Base-by-base conservation (phyloP, 1,140 invertebrate species). In the Penaeus japonicus region DNA sequence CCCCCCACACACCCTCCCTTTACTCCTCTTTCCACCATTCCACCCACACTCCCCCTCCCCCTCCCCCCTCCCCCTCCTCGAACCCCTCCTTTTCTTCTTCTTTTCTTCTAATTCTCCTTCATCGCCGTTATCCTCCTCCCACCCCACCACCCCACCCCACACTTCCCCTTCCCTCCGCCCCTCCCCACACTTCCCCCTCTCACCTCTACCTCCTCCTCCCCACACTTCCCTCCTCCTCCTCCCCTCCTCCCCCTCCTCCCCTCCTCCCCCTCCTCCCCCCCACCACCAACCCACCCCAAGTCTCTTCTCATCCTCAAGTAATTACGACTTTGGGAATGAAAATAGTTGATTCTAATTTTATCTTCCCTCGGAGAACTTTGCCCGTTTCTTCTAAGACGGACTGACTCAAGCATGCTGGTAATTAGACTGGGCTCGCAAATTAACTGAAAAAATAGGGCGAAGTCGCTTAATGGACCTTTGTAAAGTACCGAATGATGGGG, bases 381-480 rank as follows among this genome's bases (percentile, higher is more conserved):
- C 54, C 59, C 70, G 59, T 65, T 39, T 70, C n/a, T 70, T 84
- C 70, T 65, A 84, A 53, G 32, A 53, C 53, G 79, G 20, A 24
- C 5, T 24, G 79, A 55, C 65, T 83, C 59, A 53, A 47, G 65
- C 62, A 73, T 75, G 39, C 32, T 15, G 62, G 39, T 70, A 84
- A 84, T 84, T 84, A 75, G 83, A 70, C 83, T 2, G 62, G 47
- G n/a, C 83, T 70, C 39, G 65, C 62, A 75, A 84, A 84, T 75
- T 70, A 62, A 57, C 59, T 17, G 27, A 20, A 55, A 59, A 75
- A 27, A 81, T 57, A 84, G 35, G 82, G 32, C 83, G 75, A 84
- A 73, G 35, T 47, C 59, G 75, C 75, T 84, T 84, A 84, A 62
- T 54, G 30, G 35, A 84, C 12, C 62, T 24, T 70, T 59, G 39